Evolutionary conservation across 2,797 vertebrate species (phyloP), one percentile per base, ranked within the genome.

Genomic region (Sebastes taczanowskii): DNA sequence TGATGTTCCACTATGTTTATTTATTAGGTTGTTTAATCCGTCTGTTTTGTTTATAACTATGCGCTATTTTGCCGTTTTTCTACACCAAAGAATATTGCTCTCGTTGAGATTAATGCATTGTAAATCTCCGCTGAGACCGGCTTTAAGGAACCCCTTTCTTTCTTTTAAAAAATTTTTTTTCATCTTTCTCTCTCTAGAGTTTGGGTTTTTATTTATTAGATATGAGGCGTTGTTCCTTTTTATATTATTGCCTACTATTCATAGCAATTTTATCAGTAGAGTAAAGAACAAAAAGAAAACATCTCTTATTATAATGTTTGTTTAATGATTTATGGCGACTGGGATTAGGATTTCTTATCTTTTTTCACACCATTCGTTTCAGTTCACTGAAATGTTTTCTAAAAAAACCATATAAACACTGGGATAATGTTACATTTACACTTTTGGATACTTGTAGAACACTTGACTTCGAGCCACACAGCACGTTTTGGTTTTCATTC

Each of bases 191-290:
- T 71, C 34, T 42, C 30, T 9, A n/a, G 22, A 27, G 52, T 63
- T 74, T 11, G 3, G 14, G 11, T 62, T 74, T 56, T 73, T 59
- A 52, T 82, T 75, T 55, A 56, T 86, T 63, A 65, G 65, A 56
- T 34, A 56, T 55, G 29, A 56, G 6, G 4, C 5, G 10, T 52
- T 46, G 18, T 34, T 68, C 14, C 16, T 58, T 32, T 65, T 60
- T 60, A 11, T 22, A 35, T 55, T 64, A 29, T 60, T 74, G 46
- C 42, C 18, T 25, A 14, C 5, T 27, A 27, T 42, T 56, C 25
- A 73, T 23, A 30, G 22, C 49, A 4, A n/a, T 64, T 60, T 65
- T 35, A 5, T 32, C 52, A 69, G 4, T 42, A 65, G 20, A 55
- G 10, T 61, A 14, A 60, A 56, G 23, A 72, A 69, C 58, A 73